Conservation (phyloP, 2,888 invertebrate species). For the Acleris emargana region DNA sequence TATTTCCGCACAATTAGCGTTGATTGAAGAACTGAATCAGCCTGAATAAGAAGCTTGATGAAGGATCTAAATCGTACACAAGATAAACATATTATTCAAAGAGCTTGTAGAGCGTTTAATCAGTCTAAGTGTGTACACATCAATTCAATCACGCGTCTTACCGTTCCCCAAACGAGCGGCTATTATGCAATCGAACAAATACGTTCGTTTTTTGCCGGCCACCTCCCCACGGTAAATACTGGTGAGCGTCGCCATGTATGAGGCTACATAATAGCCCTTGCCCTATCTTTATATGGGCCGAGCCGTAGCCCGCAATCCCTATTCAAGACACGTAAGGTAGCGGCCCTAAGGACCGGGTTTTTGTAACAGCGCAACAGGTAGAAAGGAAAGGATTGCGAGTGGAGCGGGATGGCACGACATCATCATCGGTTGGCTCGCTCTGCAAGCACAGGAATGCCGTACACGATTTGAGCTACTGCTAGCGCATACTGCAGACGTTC, state of each 20-base stretch:
- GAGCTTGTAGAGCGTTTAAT: not conserved
- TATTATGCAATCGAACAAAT: conserved; percentile 76
- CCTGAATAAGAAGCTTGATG: not conserved
- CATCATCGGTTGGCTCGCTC: conserved; percentile 66
- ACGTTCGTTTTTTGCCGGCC: conserved; percentile 64
- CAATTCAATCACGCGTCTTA: conserved; percentile 56
- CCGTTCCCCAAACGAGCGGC: conserved; percentile 66
- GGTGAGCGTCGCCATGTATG: conserved; percentile 62
- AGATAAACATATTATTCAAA: conserved; percentile 2
- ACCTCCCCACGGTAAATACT: conserved; percentile 72
- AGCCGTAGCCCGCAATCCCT: conserved; percentile 80
- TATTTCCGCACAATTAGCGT: not conserved
- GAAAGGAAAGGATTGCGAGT: conserved; percentile 83
- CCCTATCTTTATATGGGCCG: conserved; percentile 83
- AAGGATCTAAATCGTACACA: not conserved
- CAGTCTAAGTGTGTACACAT: conserved; percentile 25
- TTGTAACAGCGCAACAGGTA: conserved; percentile 84
- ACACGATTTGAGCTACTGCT: conserved; percentile 72
- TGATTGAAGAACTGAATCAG: not conserved
- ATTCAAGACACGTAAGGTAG: conserved; percentile 84
- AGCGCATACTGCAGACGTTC: conserved; percentile 71
- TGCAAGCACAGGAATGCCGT: conserved; percentile 79
- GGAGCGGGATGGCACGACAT: conserved; percentile 65
- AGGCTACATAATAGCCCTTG: conserved; percentile 71
- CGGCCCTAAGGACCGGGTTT: conserved; percentile 83